A percentile compares a stretch with the other conserved stretches of the same genome.
phyloP scores from a whole-genome alignment of 2,797 vertebrate species.

The Tadarida brasiliensis region DNA sequence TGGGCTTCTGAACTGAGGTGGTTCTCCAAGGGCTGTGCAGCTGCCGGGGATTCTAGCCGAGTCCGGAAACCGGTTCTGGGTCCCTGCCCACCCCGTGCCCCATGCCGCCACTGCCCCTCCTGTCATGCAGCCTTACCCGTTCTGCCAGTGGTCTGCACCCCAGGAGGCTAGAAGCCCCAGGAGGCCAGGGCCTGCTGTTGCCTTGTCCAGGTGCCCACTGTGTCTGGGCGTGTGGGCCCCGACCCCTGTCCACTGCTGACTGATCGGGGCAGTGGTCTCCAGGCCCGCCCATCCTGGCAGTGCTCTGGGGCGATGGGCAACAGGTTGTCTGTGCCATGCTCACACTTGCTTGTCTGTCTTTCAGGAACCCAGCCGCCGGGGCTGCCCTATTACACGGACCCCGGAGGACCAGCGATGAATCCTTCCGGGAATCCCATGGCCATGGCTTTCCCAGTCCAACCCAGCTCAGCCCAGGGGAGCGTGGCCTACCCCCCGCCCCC shows the following conservation, averaged over 20 bases:
- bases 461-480: constrained; percentile 92
- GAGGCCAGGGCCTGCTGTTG: not conserved
- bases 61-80: not conserved
- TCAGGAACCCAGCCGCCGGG: constrained; percentile 94
- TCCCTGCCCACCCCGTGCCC: not conserved
- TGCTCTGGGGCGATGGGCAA: fast-evolving
- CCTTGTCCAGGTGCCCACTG: not conserved
- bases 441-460: constrained; percentile 91
- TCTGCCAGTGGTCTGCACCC: fast-evolving
- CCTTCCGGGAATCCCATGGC: constrained; percentile 85
- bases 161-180: fast-evolving
- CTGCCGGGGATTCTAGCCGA: not conserved
- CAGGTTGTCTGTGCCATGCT: not conserved
- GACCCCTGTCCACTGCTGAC: fast-evolving
- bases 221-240: not conserved
- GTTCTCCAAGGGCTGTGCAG: not conserved
- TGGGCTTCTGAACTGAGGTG: not conserved
- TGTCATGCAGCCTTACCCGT: fast-evolving
- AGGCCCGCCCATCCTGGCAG: fast-evolving
- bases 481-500: constrained; percentile 94
- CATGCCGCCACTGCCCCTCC: fast-evolving
- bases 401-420: constrained; percentile 89
- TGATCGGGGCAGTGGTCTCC: fast-evolving
- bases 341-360: constrained; percentile 66
- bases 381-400: constrained; percentile 93